Conservation (phyloP, 2,797 vertebrate species). For the Fistularia tabacaria region DNA sequence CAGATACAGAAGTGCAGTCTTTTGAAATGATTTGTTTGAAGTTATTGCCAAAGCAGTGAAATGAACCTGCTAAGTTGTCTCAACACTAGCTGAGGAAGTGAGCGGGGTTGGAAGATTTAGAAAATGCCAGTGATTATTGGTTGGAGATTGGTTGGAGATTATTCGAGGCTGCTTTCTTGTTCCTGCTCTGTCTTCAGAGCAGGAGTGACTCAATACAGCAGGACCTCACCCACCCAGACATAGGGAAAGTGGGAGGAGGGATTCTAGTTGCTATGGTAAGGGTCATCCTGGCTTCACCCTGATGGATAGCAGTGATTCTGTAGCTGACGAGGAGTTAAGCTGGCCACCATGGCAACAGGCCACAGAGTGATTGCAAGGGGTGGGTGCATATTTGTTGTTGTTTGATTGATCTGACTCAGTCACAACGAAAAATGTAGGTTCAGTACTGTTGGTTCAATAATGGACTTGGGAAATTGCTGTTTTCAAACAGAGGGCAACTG, state of each 20-base stretch:
- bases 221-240: slow-evolving; percentile 63
- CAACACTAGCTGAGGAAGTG: slow-evolving; percentile 21
- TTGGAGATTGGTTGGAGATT: too few relatives aligned
- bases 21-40: slow-evolving; percentile 23
- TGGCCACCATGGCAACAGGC: slow-evolving; percentile 76
- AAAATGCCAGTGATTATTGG: slow-evolving; percentile 21
- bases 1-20: slow-evolving; percentile 5
- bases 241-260: slow-evolving; percentile 58
- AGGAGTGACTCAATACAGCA: slow-evolving; percentile 54
- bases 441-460: slow-evolving; percentile 52
- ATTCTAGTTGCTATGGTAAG: slow-evolving; percentile 77
- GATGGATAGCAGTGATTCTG: slow-evolving; percentile 68
- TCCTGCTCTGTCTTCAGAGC: slow-evolving; percentile 40
- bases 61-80: slow-evolving; percentile 26
- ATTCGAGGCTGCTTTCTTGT: slow-evolving; percentile 16
- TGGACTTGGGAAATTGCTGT: slow-evolving; percentile 50
- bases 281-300: slow-evolving; percentile 73
- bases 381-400: slow-evolving; percentile 50
- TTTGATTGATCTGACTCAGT: slow-evolving; percentile 66
- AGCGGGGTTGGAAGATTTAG: slow-evolving; percentile 24
- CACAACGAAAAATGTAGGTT: slow-evolving; percentile 64
- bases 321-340: slow-evolving; percentile 67
- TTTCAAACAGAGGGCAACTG: slow-evolving; percentile 42
- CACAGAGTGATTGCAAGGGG: slow-evolving; percentile 59
- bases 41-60: background rate